Evolutionary conservation across 2,797 vertebrate genomes (phyloP), one percentile per base, ranked within the genome.

Genomic region (Urocyon cinereoargenteus): DNA sequence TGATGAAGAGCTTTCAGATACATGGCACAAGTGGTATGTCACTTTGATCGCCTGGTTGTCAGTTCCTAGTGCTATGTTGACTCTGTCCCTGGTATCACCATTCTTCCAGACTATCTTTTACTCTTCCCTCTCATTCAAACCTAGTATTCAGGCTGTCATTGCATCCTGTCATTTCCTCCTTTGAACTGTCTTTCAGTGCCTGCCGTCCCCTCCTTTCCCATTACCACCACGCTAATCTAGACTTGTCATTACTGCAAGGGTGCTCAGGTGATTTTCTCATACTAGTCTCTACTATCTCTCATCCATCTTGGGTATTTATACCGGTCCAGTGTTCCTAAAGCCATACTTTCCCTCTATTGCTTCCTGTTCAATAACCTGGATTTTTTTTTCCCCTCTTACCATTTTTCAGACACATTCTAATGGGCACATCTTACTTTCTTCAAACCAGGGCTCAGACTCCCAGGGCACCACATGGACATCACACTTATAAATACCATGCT

Each of bases 41-140:
- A 94, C 95, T 96, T 97, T 96, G 96, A 97, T 97, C 85, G 3
- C 51, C 84, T 28, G 49, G 86, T 90, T 97, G 93, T 96, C 97
- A 96, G 93, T 91, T 90, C 61, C 1, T 19, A 73, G 64, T 11
- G 85, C 85, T 59, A 5, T 84, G 94, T 96, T 89, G 93, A 94
- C 92, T 90, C 97, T 96, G 94, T 94, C 94, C 73, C 86, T 40
- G 36, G 75, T 57, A 75, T 75, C 79, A 55, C 86, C 59, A 31
- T 62, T 88, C 83, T 95, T 73, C 84, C 77, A 66, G 73, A 86
- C 82, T 78, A 45, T 86, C 92, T 97, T 92, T 85, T 79, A 75
- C 92, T 95, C 72, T 95, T 89, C 36, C n/a, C 77, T 91, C 61
- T 90, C 88, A 94, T 94, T 96, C 91, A 87, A 75, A 81, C 83